Conservation (phyloP, 2,113 vertebrate genomes). For the Isichthys henryi region DNA sequence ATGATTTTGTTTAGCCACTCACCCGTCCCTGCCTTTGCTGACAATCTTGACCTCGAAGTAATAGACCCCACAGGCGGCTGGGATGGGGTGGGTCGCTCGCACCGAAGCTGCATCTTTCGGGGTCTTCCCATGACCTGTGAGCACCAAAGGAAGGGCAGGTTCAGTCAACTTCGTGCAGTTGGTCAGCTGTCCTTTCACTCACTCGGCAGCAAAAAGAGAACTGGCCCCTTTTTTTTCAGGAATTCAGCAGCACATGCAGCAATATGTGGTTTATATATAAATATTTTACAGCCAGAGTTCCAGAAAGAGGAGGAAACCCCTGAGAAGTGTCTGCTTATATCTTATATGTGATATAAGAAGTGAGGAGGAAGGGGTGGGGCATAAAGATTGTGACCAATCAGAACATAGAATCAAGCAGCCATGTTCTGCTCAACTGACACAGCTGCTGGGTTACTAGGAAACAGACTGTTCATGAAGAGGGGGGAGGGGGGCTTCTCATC, state of each 20-base stretch:
- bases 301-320: neutral
- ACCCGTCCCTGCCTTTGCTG: slow-evolving; percentile 99
- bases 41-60: slow-evolving; percentile 99
- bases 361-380: neutral
- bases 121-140: slow-evolving; percentile 91
- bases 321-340: neutral
- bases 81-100: slow-evolving; percentile 93
- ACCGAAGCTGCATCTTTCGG: slow-evolving; percentile 97
- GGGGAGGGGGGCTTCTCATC: neutral
- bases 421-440: neutral
- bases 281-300: neutral
- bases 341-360: neutral
- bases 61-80: slow-evolving; percentile 95
- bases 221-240: neutral
- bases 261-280: neutral
- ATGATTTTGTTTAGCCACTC: slow-evolving; percentile 40
- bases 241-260: neutral
- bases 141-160: slow-evolving; percentile 17
- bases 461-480: neutral
- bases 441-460: neutral
- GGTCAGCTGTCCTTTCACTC: neutral
- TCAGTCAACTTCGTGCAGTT: neutral
- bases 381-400: neutral
- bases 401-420: neutral
- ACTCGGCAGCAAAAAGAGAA: neutral